Evolutionary conservation across 2,797 vertebrate species (phyloP).

Genomic region (Enteromius afrohamiltoni): DNA sequence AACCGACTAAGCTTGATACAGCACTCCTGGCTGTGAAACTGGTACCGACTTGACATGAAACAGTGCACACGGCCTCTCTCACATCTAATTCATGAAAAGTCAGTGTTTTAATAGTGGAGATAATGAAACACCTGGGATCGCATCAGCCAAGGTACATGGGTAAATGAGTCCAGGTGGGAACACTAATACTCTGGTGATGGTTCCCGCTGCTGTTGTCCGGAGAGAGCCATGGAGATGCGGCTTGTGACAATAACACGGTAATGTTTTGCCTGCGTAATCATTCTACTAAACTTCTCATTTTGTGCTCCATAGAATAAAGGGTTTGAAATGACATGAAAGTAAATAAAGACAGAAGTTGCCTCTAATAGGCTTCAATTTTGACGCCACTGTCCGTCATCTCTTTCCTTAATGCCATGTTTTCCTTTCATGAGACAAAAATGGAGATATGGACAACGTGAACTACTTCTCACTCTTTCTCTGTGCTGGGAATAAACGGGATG

Average conservation of each 20-base stretch:
- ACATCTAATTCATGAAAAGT: too few relatives aligned
- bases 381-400: background rate
- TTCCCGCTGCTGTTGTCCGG: too few relatives aligned
- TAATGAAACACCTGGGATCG: too few relatives aligned
- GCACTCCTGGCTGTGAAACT: too few relatives aligned
- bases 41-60: too few relatives aligned
- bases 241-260: background rate
- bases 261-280: background rate
- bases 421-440: constrained; percentile 25
- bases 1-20: too few relatives aligned
- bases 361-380: background rate
- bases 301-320: background rate
- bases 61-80: too few relatives aligned
- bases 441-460: constrained; percentile 16
- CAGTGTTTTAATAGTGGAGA: too few relatives aligned
- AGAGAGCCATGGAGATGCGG: too few relatives aligned
- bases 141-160: too few relatives aligned
- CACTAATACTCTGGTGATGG: too few relatives aligned
- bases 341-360: background rate
- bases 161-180: too few relatives aligned
- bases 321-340: background rate
- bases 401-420: background rate
- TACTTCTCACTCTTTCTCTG: constrained; percentile 24
- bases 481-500: constrained; percentile 38
- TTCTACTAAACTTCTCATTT: background rate